Conservation (phyloP, 2,797 vertebrate species). For the Chloroceryle inda region DNA sequence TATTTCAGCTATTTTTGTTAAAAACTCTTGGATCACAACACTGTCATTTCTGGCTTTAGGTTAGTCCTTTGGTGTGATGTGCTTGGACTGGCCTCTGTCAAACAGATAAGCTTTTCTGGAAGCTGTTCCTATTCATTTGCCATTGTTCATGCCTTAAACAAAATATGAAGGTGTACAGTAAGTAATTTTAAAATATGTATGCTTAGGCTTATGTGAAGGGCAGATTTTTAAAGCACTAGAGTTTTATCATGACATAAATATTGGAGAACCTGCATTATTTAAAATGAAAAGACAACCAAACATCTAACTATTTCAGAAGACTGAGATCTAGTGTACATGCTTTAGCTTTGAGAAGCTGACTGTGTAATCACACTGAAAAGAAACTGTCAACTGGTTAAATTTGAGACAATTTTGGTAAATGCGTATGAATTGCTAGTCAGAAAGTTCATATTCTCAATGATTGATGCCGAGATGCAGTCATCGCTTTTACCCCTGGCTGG, state of each 20-base stretch:
- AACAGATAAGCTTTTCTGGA: conserved; percentile 74
- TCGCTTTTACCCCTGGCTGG: conserved; percentile 12
- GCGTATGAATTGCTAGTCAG: not conserved
- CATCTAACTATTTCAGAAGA: not conserved
- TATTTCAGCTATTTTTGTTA: conserved; percentile 45
- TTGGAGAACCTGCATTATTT: conserved; percentile 39
- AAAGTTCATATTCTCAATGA: conserved; percentile 17
- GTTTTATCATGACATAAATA: conserved; percentile 62
- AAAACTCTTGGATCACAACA: conserved; percentile 48
- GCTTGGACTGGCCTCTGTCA: conserved; percentile 72
- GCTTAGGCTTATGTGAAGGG: conserved; percentile 75
- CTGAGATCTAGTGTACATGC: conserved; percentile 31
- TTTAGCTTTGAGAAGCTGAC: conserved; percentile 60
- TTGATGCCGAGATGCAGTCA: not conserved
- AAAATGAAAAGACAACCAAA: conserved; percentile 30
- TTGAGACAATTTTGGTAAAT: conserved; percentile 36
- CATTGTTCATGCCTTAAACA: conserved; percentile 86
- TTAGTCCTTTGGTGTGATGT: conserved; percentile 71
- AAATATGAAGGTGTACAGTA: conserved; percentile 82
- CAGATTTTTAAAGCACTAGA: conserved; percentile 72
- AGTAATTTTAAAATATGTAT: conserved; percentile 79
- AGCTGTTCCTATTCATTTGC: conserved; percentile 75
- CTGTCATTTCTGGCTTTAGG: conserved; percentile 63
- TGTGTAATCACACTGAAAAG: conserved; percentile 30
- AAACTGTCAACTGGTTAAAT: not conserved